Base-by-base conservation (phyloP, 2,113 vertebrate genomes). In the Cyanoderma ruficeps region DNA sequence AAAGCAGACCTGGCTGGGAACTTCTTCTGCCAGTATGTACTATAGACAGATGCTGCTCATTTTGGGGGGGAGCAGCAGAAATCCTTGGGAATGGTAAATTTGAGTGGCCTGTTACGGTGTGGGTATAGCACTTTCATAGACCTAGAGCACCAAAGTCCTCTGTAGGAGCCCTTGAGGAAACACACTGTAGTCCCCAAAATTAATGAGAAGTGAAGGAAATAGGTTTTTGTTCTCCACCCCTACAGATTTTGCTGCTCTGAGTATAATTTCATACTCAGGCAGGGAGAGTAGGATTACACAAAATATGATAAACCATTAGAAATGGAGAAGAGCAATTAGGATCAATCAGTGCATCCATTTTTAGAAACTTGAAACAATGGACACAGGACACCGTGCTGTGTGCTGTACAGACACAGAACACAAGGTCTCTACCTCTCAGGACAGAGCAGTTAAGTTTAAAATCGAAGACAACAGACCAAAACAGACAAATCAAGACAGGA, bases 301-400 rank as follows among this genome's bases (percentile, higher is more conserved):
- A 84, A 91, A 81, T 84, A 81, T 15, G 83, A 91, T 87, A 89
- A 92, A 81, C 52, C 60, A 70, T 67, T 87, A 89, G 83, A 90
- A 96, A 74, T 35, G 28, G 93, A 95, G 80, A 94, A 74, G 56
- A 83, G 80, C 87, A 92, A 82, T 82, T 75, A 85, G 65, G 70
- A 82, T 82, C 74, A 65, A 78, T 91, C 25, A 31, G 60, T 56
- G 42, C 47, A 63, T 46, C 49, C 56, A 63, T 59, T 92, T 94
- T 91, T 85, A 83, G 94, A 88, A 96, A 87, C 64, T 31, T 79
- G 67, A 47, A 68, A 56, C 9, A 2, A 44, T 28, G 41, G 49
- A 68, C 70, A 50, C 11, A 67, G 50, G 68, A 83, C n/a, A 79
- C 68, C 2, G 2, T 37, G 55, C 67, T 47, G 4, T 11, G 30